A percentile compares a stretch with the other conserved stretches of the same genome.
These are phyloP conservation scores for Cecidostiba fungosa DNA, from an alignment of 2,888 invertebrate species.

Conservation along the genomic window DNA sequence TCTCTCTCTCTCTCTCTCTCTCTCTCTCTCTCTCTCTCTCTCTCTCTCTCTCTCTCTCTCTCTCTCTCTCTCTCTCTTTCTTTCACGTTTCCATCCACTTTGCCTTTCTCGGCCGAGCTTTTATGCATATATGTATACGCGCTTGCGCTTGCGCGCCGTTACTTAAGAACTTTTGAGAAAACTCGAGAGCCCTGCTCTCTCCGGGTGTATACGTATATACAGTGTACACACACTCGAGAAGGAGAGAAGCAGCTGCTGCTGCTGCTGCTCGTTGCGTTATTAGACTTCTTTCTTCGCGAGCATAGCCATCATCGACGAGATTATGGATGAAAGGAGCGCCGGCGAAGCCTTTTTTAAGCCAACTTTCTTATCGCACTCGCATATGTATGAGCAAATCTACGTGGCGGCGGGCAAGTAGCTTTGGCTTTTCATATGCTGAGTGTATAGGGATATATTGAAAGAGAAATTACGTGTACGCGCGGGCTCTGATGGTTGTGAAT, in stretches of 20 bases:
- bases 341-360: neutral
- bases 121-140: slow-evolving; percentile 3
- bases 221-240: neutral
- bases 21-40: neutral
- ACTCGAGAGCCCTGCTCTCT: neutral
- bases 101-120: slow-evolving; percentile 7
- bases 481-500: neutral
- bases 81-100: slow-evolving; percentile 15
- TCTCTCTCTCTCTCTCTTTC: neutral
- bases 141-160: neutral
- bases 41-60: neutral
- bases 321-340: slow-evolving; percentile 45
- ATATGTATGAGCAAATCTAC: neutral
- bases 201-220: neutral
- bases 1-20: too few species aligned
- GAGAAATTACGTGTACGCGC: neutral
- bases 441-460: neutral
- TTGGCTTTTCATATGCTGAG: neutral
- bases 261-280: slow-evolving; percentile 39
- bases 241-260: neutral
- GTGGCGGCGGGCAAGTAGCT: neutral
- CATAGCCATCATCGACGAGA: slow-evolving; percentile 53
- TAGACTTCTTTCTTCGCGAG: slow-evolving; percentile 57
- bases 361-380: slow-evolving; percentile 40
- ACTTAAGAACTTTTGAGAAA: slow-evolving; percentile 47